A percentile compares a stretch with the other conserved stretches of the same genome.
Conservation (phyloP, 2,888 invertebrate genomes). For the Brenthis daphne region DNA sequence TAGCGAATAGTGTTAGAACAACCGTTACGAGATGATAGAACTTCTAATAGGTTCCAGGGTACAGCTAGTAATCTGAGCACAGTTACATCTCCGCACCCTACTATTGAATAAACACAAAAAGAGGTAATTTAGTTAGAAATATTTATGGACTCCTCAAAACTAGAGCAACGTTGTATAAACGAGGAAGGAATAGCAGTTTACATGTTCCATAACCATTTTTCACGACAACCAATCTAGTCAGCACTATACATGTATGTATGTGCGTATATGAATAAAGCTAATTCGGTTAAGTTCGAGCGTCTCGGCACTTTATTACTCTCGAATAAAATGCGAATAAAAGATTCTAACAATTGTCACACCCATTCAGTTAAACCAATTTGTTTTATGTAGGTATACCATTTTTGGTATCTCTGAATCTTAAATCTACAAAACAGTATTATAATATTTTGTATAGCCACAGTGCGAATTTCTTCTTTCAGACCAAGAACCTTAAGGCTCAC, state of each 20-base stretch:
- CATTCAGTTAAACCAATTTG: slow-evolving; percentile 48
- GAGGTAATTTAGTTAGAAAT: slow-evolving; percentile 23
- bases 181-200: background rate
- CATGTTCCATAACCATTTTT: background rate
- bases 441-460: slow-evolving; percentile 22
- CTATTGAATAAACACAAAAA: slow-evolving; percentile 35
- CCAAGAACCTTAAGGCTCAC: slow-evolving; percentile 28
- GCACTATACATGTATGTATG: background rate
- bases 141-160: background rate
- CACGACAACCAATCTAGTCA: background rate
- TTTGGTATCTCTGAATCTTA: slow-evolving; percentile 50
- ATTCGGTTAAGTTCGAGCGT: background rate
- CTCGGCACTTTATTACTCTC: slow-evolving; percentile 20
- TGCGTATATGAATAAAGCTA: background rate
- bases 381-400: slow-evolving; percentile 50
- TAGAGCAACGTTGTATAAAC: background rate
- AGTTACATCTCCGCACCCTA: slow-evolving; percentile 63
- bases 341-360: slow-evolving; percentile 48
- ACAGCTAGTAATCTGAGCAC: slow-evolving; percentile 57
- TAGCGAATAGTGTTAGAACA: slow-evolving; percentile 47
- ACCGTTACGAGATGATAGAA: slow-evolving; percentile 71
- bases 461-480: slow-evolving; percentile 28
- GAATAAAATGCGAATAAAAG: slow-evolving; percentile 25
- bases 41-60: slow-evolving; percentile 62
- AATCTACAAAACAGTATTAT: slow-evolving; percentile 43